Evolutionary conservation across 2,113 vertebrate species (phyloP).

Genomic region (Halichoeres trimaculatus): DNA sequence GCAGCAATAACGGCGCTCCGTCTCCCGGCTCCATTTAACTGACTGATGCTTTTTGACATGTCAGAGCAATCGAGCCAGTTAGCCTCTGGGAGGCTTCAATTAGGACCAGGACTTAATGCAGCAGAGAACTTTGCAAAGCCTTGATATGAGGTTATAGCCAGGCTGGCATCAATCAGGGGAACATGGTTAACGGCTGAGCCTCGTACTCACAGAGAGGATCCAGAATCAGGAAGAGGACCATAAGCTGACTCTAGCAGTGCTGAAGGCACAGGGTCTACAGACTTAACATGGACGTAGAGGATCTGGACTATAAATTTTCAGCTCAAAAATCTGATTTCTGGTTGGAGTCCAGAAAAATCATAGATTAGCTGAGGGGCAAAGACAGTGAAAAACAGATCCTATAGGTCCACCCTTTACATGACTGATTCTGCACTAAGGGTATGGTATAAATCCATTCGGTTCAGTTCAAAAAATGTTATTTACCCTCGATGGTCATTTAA

Average conservation of each 20-base stretch:
- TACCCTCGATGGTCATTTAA: too few species aligned
- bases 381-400: too few species aligned
- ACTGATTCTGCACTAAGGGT: too few species aligned
- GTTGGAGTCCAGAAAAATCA: too few species aligned
- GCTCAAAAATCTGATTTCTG: too few species aligned
- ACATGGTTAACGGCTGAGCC: constrained; percentile 44
- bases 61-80: constrained; percentile 76
- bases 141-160: constrained; percentile 66
- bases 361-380: too few species aligned
- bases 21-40: constrained; percentile 81
- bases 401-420: too few species aligned
- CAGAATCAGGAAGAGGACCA: not conserved
- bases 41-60: constrained; percentile 84
- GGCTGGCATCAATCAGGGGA: constrained; percentile 68
- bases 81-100: constrained; percentile 81
- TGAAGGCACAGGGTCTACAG: not conserved
- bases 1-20: constrained; percentile 69
- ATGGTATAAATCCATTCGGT: too few species aligned
- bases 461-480: too few species aligned
- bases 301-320: not conserved
- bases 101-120: constrained; percentile 78
- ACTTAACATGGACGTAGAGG: too few species aligned
- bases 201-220: not conserved
- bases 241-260: not conserved
- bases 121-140: constrained; percentile 73